A percentile compares a stretch with the other conserved stretches of the same genome.
Conservation (phyloP, 2,888 invertebrate genomes). For the Ceraclea dissimilis region DNA sequence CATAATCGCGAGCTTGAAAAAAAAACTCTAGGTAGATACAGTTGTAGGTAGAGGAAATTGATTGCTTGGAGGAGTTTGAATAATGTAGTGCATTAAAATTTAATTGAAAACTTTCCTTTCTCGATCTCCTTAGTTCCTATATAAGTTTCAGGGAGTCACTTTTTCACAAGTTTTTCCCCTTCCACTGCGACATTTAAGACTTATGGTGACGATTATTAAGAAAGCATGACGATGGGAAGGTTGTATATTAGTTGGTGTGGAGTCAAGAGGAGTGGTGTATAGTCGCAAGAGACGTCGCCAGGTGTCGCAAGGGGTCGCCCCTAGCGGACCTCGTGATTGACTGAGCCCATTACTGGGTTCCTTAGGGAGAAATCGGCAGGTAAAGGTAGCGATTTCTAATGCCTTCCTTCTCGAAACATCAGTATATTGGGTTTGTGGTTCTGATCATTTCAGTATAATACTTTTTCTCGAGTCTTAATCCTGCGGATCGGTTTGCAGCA, state of each 20-base stretch:
- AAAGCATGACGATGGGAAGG: background rate
- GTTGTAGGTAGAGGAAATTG: too few relatives aligned
- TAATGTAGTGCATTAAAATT: background rate
- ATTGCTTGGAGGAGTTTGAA: too few relatives aligned
- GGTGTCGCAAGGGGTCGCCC: conserved; percentile 14
- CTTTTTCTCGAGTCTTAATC: too few relatives aligned
- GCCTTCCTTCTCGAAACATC: too few relatives aligned
- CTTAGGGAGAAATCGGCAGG: background rate
- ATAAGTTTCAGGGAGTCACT: background rate
- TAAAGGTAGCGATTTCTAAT: background rate
- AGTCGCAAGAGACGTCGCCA: conserved; percentile 18
- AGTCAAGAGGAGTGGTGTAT: background rate
- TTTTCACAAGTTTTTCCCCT: background rate
- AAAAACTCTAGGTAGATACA: too few relatives aligned
- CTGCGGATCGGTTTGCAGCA: too few relatives aligned
- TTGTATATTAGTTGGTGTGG: background rate
- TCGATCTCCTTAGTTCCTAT: background rate
- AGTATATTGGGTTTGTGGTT: too few relatives aligned
- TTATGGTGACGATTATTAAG: conserved; percentile 2
- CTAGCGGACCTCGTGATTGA: conserved; percentile 16
- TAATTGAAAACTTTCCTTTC: background rate
- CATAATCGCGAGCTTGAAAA: too few relatives aligned
- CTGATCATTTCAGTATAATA: too few relatives aligned
- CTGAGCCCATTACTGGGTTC: conserved; percentile 13
- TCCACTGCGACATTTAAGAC: background rate